Evolutionary conservation across 2,888 invertebrate species (phyloP).

Genomic region (Drosophila subquinaria): DNA sequence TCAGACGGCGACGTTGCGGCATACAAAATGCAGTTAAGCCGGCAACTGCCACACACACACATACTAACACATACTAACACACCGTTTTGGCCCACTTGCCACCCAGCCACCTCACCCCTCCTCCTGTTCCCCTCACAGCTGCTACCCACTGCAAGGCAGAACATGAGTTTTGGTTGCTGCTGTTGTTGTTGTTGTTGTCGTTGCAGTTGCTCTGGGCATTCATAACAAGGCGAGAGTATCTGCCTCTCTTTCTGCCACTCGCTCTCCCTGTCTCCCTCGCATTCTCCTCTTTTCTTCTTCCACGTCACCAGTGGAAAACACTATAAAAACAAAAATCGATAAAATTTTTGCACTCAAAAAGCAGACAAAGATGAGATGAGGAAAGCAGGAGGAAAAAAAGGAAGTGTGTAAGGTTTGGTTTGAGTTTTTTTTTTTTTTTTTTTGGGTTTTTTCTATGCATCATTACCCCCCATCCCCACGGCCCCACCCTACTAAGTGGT

Average conservation of each 20-base stretch:
- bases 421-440: neutral
- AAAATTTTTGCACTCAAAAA: slow-evolving; percentile 58
- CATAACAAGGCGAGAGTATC: slow-evolving; percentile 37
- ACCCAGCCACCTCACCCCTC: neutral
- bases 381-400: neutral
- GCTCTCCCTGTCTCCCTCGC: neutral
- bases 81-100: neutral
- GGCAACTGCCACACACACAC: slow-evolving; percentile 3
- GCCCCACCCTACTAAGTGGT: slow-evolving; percentile 5
- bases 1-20: slow-evolving; percentile 34
- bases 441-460: neutral
- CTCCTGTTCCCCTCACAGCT: too few species aligned
- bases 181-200: slow-evolving; percentile 7
- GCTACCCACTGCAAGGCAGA: neutral
- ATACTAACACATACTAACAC: neutral
- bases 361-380: slow-evolving; percentile 23
- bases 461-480: neutral
- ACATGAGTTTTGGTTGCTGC: slow-evolving; percentile 7
- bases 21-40: slow-evolving; percentile 41
- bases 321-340: slow-evolving; percentile 55
- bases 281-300: neutral
- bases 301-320: slow-evolving; percentile 37
- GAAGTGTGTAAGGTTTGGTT: neutral
- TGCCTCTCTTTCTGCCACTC: neutral
- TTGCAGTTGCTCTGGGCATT: slow-evolving; percentile 23